Evolutionary conservation across 2,113 vertebrate genomes (phyloP).

Genomic region (Shinisaurus crocodilurus): DNA sequence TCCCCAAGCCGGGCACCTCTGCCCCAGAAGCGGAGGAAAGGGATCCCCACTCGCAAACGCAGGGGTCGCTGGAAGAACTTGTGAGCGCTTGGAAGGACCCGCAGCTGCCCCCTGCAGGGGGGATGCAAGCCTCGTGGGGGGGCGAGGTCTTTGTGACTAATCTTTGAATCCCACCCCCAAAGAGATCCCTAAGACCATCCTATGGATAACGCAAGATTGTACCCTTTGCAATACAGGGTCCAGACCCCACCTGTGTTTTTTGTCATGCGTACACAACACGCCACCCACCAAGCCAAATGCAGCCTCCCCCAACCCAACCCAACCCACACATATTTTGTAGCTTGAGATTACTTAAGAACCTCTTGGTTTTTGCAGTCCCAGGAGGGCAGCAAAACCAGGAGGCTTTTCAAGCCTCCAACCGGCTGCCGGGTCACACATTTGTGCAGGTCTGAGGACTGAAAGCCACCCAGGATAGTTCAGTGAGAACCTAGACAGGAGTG

Average conservation of each 20-base stretch:
- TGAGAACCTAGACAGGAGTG: too few species aligned
- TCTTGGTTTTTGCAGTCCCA: background rate
- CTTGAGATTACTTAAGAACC: too few species aligned
- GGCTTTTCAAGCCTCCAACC: too few species aligned
- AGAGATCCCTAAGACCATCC: background rate
- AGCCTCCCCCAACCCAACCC: background rate
- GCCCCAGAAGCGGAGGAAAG: conserved; percentile 68
- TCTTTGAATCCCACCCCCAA: background rate
- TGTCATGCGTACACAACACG: accelerated
- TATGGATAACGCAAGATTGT: background rate
- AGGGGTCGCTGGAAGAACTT: conserved; percentile 74
- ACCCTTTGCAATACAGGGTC: too few species aligned
- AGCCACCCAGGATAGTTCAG: background rate
- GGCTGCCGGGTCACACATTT: background rate
- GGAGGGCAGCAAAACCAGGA: background rate
- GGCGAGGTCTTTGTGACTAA: background rate
- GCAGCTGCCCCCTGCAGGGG: conserved; percentile 49
- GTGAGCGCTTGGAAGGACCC: conserved; percentile 31
- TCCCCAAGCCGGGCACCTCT: conserved; percentile 44
- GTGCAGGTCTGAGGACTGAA: background rate
- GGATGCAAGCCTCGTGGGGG: background rate
- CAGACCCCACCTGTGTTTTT: background rate
- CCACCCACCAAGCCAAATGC: background rate
- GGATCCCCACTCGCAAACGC: conserved; percentile 68
- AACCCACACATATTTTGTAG: conserved; percentile 15